Evolutionary conservation across 2,113 vertebrate genomes (phyloP).

Genomic region (Osmerus eperlanus): DNA sequence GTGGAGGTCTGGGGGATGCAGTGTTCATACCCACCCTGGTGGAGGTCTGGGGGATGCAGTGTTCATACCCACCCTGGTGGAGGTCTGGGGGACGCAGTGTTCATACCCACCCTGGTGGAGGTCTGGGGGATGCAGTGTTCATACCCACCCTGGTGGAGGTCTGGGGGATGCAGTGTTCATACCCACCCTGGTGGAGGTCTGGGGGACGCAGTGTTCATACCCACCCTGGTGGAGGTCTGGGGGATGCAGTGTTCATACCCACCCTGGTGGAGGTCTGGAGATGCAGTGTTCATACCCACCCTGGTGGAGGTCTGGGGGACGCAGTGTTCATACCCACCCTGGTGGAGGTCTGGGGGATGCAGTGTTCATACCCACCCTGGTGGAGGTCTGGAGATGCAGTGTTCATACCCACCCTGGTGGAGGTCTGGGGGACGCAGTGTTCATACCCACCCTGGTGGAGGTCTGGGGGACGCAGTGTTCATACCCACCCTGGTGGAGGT

Average conservation of each 20-base stretch:
- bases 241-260: not conserved
- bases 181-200: no score
- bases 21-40: no score
- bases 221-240: not conserved
- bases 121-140: not conserved
- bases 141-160: no score
- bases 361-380: no score
- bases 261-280: not conserved
- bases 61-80: no score
- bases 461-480: not conserved
- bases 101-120: no score
- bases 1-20: slow-evolving; percentile 1
- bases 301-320: not conserved
- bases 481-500: no score
- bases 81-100: not conserved
- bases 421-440: not conserved
- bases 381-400: not conserved
- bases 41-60: slow-evolving; percentile 1
- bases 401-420: no score
- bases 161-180: not conserved
- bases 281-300: no score
- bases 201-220: not conserved
- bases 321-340: not conserved
- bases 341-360: slow-evolving; percentile 8
- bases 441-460: no score